phyloP scores from a whole-genome alignment of 1,140 invertebrate genomes.

The Calephelis nemesis region DNA sequence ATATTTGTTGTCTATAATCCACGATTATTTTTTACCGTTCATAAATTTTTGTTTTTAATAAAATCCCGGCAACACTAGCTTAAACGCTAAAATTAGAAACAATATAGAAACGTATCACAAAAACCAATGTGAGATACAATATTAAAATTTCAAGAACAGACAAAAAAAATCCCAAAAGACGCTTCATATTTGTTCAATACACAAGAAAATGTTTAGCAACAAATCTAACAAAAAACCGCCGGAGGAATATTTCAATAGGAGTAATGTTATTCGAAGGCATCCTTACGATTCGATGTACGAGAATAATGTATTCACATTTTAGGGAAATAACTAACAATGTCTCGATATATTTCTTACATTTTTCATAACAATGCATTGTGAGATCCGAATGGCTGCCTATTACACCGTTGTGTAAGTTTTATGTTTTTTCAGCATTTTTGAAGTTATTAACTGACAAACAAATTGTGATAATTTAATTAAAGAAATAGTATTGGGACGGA shows the following conservation, averaged over 20 bases:
- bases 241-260: background rate
- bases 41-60: too few species aligned
- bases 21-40: too few species aligned
- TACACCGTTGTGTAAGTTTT: background rate
- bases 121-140: background rate
- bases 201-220: slow-evolving; percentile 4
- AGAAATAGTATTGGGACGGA: too few species aligned
- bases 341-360: slow-evolving; percentile 8
- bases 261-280: slow-evolving; percentile 4
- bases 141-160: background rate
- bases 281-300: background rate
- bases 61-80: too few species aligned
- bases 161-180: background rate
- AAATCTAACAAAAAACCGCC: slow-evolving; percentile 1
- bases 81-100: too few species aligned
- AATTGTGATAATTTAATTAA: too few species aligned
- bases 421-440: background rate
- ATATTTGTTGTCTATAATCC: too few species aligned
- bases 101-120: background rate
- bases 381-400: background rate
- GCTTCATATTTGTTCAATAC: slow-evolving; percentile 4
- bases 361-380: slow-evolving; percentile 16
- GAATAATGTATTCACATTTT: slow-evolving; percentile 5
- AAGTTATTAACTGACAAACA: too few species aligned
- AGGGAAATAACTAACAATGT: slow-evolving; percentile 12